Conservation (phyloP, 1,140 invertebrate genomes). For the Monomorium pharaonis region DNA sequence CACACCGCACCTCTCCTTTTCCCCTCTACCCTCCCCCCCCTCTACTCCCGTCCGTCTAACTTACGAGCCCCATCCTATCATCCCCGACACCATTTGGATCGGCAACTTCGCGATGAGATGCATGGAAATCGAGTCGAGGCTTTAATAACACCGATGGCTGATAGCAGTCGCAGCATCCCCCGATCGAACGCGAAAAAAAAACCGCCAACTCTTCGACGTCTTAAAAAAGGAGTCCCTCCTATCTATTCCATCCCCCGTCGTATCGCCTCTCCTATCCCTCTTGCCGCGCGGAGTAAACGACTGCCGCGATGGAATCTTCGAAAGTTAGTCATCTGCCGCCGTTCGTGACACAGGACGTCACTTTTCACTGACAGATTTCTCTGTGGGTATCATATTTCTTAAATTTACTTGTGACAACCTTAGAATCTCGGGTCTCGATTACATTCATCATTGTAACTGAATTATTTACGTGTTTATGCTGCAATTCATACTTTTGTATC, state of each 20-base stretch:
- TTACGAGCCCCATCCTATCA: conserved; percentile 49
- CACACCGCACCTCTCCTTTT: background rate
- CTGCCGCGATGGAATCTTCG: background rate
- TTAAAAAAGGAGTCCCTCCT: background rate
- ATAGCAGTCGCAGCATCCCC: conserved; percentile 33
- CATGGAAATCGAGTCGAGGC: conserved; percentile 35
- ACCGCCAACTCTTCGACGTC: background rate
- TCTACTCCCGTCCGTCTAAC: conserved; percentile 15
- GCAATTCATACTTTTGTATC: background rate
- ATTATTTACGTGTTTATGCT: background rate
- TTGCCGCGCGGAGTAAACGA: conserved; percentile 11
- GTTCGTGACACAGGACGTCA: background rate
- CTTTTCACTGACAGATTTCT: background rate
- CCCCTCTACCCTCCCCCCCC: background rate
- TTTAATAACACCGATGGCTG: conserved; percentile 55
- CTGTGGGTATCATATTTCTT: background rate
- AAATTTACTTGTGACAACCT: background rate
- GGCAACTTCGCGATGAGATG: conserved; percentile 50
- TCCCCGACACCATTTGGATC: conserved; percentile 48
- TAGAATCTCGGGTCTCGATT: background rate
- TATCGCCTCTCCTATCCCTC: background rate
- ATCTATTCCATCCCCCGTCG: background rate
- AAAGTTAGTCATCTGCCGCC: conserved; percentile 8
- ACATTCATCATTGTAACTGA: background rate
- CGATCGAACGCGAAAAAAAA: conserved; percentile 28